Base-by-base conservation (phyloP, 1,140 invertebrate species). In the Protaetia brevitarsis region DNA sequence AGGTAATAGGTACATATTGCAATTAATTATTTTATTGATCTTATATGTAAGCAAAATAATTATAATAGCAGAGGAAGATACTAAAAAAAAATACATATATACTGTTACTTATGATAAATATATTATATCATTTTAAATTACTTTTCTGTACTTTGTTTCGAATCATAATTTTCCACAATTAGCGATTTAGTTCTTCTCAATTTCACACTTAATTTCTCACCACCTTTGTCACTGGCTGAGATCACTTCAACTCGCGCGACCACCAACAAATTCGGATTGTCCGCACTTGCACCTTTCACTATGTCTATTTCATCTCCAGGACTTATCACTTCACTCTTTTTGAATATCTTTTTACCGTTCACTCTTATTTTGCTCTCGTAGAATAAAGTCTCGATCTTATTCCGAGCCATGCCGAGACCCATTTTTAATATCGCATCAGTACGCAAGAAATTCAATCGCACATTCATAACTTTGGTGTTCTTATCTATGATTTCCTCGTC, bases 291-390 rank as follows among this genome's bases (percentile, higher is more conserved):
- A 60, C 82, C 80, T 74, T 82, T 82, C 63, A 90, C 80, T 0
- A 88, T 65, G 78, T 90, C 88, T 65, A 90, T 78, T 82, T 88
- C 86, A 80, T 89, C 87, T 16, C 83, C 84, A 69, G 81, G 41
- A 28, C 74, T 19, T 75, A 89, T 81, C 66, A 77, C 66, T 36
- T 73, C 71, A 74, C 84, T 86, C 75, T 89, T 90, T 74, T 89
- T 90, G 7, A 80, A 37, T 3, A 87, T 73, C 76, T 88, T 87
- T 28, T 82, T 76, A 2, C 88, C 87, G 79, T 90, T 89, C 1
- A 89, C 63, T 73, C 87, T 81, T 59, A 89, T 82, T 78, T 84
- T 86, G 70, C 83, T 87, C 67, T 86, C 85, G 76, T 87, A 89
- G 73, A 89, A 88, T 26, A 82, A 71, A 61, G 80, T 78, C 74